Evolutionary conservation across 2,113 vertebrate genomes (phyloP), one percentile per base, ranked within the genome.

Genomic region (Serinus canaria): DNA sequence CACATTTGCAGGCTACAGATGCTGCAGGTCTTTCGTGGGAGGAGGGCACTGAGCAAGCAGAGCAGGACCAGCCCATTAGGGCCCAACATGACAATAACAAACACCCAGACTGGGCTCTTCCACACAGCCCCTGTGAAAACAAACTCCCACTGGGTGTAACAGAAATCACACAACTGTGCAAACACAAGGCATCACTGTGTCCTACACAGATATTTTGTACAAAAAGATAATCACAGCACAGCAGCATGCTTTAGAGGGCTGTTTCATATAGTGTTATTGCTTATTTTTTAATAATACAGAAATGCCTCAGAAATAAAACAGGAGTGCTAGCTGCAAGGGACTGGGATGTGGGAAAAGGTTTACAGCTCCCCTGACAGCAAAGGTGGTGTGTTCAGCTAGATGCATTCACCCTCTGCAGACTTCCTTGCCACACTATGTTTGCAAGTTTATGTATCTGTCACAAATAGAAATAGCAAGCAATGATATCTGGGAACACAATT

Each of bases 131-230:
- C 73, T 43, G 7, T 31, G 49, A 89, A 95, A 95, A 84, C 62
- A 91, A 95, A 87, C 53, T 52, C 21, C 31, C 37, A 10, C 31
- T 58, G 46, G 35, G 3, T 39, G 24, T 22, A 73, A 87, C 83
- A 92, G 52, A 83, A 93, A 81, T 22, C 17, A 74, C 33, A 67
- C 80, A 87, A 96, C 84, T 73, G 74, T 62, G 66, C 58, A 91
- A 95, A 95, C 84, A 94, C 53, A 85, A 94, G 59, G 81, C 66
- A 73, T 49, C 53, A 62, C 24, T 94, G 66, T 84, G 37, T 87
- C 56, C 82, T 37, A 14, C 13, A 9, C 1, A 15, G 46, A 87
- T 89, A 18, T 44, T 44, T 44, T 5, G 33, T 3, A 82, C 82
- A 56, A 67, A 69, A 67, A 86, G 49, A 87, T n/a, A 84, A 84